Evolutionary conservation across 2,888 invertebrate species (phyloP), one percentile per base, ranked within the genome.

Genomic region (Podabrus alpinus): DNA sequence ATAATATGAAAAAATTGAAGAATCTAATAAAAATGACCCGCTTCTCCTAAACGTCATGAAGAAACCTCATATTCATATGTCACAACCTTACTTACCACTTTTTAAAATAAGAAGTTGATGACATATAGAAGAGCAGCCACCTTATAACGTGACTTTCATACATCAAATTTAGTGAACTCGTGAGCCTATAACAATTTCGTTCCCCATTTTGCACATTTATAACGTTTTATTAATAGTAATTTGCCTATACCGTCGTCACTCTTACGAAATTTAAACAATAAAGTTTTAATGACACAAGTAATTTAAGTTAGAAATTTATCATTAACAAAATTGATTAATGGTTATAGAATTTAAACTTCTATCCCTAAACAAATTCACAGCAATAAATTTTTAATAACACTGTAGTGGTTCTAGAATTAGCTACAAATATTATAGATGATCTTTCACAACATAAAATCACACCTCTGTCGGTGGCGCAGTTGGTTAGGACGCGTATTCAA

Each of bases 31-130:
- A 82, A 82, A 83, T 82, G 81, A 82, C 83, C 83, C 80, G 81
- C 76, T 80, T 78, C 79, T 77, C 72, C 70, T 80, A 80, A 80
- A 79, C 82, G 83, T 83, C 83, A 79, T 79, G 77, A 80, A 80
- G 81, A 81, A 81, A 81, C 79, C 82, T 81, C 82, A 83, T 83
- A 83, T 83, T 82, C 82, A 83, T 83, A 83, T 82, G 83, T 83
- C 83, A 83, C 80, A 80, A 78, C 78, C 80, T 78, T 79, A 61
- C 45, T 45, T 61, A 73, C 76, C 74, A 75, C 74, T 77, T 75
- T 78, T 76, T 79, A 78, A 79, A 81, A 81, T 82, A 83, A 82
- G 82, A 78, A 81, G 79, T 79, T 80, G 83, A 83, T 83, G 83
- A 83, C 83, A 82, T 83, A 82, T 82, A 80, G 81, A 81, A 75